Percentiles rank a stretch among this genome's conserved stretches.
phyloP scores from a whole-genome alignment of 2,797 vertebrate species.

The Oryzias dopingdopingensis region DNA sequence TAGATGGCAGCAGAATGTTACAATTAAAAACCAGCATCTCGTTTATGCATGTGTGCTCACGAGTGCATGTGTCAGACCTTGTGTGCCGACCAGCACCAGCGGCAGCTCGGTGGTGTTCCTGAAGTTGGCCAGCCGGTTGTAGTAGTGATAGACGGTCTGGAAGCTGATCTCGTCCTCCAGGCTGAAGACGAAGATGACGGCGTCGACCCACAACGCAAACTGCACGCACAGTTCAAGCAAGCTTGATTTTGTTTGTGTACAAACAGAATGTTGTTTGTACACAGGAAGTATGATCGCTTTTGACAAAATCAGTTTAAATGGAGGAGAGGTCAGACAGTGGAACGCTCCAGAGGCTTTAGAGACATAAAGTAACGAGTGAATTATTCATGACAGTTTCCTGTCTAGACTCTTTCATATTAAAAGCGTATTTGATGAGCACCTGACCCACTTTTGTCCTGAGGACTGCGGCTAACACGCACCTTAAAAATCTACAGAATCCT shows the following conservation, averaged over 20 bases:
- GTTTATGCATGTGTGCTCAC: not conserved
- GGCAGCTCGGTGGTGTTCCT: slow-evolving; percentile 91
- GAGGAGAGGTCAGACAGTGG: no score
- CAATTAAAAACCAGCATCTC: not conserved
- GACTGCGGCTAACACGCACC: not conserved
- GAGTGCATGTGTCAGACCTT: slow-evolving; percentile 78
- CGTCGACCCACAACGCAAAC: slow-evolving; percentile 98
- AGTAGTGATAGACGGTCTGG: slow-evolving; percentile 98
- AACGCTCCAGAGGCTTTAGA: not conserved
- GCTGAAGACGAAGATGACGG: slow-evolving; percentile 97
- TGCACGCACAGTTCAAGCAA: slow-evolving; percentile 38
- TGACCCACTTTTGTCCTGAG: slow-evolving; percentile 1
- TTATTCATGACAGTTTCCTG: not conserved
- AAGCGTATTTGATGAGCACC: not conserved
- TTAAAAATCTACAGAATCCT: not conserved
- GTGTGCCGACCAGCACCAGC: slow-evolving; percentile 93
- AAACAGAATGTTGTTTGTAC: no score
- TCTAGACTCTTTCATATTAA: not conserved
- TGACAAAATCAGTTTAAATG: no score
- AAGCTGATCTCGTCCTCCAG: slow-evolving; percentile 97
- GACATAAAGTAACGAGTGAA: not conserved
- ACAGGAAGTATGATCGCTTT: no score
- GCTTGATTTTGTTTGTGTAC: no score
- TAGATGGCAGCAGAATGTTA: slow-evolving; percentile 28
- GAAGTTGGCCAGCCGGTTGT: slow-evolving; percentile 90